These are phyloP conservation scores for Drosophila ercepeae DNA, from an alignment of 1,140 invertebrate species.

Conservation along the genomic window DNA sequence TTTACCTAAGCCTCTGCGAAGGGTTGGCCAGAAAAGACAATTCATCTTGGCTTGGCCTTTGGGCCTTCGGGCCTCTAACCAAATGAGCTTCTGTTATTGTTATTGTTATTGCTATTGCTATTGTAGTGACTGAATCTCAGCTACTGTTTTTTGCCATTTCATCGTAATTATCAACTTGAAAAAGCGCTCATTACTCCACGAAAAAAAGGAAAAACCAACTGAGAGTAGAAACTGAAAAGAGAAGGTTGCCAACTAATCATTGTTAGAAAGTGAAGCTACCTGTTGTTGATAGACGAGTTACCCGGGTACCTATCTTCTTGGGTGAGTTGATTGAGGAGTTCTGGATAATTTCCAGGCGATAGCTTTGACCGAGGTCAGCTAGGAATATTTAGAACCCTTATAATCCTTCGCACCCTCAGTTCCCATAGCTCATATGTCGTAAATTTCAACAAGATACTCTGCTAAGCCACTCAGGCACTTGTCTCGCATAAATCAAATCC, in stretches of 20 bases:
- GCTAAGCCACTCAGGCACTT: slow-evolving; percentile 50
- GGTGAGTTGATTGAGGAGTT: slow-evolving; percentile 31
- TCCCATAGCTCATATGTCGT: slow-evolving; percentile 19
- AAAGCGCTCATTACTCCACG: slow-evolving; percentile 66
- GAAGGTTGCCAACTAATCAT: slow-evolving; percentile 54
- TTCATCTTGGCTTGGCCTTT: slow-evolving; percentile 49
- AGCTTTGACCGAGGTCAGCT: slow-evolving; percentile 45
- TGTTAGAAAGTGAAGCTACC: slow-evolving; percentile 71
- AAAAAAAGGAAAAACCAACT: slow-evolving; percentile 4
- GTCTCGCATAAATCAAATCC: slow-evolving; percentile 66
- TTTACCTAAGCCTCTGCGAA: slow-evolving; percentile 61
- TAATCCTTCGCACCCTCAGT: slow-evolving; percentile 27
- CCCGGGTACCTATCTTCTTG: slow-evolving; percentile 17
- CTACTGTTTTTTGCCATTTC: slow-evolving; percentile 62
- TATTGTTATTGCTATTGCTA: slow-evolving; percentile 4
- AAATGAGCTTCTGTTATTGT: slow-evolving; percentile 53
- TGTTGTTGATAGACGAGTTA: slow-evolving; percentile 52
- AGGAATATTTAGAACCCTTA: slow-evolving; percentile 3
- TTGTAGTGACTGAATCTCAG: slow-evolving; percentile 23
- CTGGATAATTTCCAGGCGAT: slow-evolving; percentile 25
- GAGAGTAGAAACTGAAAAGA: slow-evolving; percentile 17
- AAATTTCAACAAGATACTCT: slow-evolving; percentile 38
- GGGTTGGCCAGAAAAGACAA: slow-evolving; percentile 29
- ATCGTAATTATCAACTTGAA: slow-evolving; percentile 80
- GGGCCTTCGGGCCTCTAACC: slow-evolving; percentile 36